Conservation (phyloP, 2,113 vertebrate species). For the Rhombomys opimus region DNA sequence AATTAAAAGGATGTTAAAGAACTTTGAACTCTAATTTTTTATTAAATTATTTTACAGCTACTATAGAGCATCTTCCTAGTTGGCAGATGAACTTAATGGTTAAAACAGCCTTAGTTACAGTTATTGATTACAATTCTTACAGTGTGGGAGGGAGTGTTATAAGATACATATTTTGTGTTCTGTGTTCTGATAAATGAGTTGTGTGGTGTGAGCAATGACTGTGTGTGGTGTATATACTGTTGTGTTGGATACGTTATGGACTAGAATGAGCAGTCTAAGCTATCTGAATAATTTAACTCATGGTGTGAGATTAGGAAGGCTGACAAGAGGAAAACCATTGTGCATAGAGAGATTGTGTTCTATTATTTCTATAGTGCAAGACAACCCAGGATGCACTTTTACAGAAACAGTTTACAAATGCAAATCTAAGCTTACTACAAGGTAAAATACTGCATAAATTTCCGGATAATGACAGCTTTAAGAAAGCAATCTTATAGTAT, state of each 20-base stretch:
- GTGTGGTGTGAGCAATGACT: neutral
- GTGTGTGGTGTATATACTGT: neutral
- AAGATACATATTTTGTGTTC: neutral
- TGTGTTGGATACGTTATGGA: neutral
- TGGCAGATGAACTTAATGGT: neutral
- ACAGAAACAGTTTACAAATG: neutral
- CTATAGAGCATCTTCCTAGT: neutral
- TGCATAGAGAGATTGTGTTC: neutral
- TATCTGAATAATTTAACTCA: neutral
- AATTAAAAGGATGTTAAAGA: slow-evolving; percentile 35
- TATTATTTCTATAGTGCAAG: neutral
- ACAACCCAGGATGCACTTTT: neutral
- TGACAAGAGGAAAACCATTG: neutral
- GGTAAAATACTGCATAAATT: neutral
- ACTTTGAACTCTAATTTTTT: neutral
- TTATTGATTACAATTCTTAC: neutral
- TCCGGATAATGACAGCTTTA: neutral
- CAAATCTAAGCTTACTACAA: neutral
- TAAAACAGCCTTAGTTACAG: neutral
- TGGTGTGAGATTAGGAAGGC: neutral
- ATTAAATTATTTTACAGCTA: neutral
- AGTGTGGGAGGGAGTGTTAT: neutral
- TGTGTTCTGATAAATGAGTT: neutral
- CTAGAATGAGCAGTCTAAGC: neutral
- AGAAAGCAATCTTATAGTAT: neutral